These are phyloP conservation scores for Tricholauxania praeusta DNA, from an alignment of 2,888 invertebrate genomes.

Conservation along the genomic window DNA sequence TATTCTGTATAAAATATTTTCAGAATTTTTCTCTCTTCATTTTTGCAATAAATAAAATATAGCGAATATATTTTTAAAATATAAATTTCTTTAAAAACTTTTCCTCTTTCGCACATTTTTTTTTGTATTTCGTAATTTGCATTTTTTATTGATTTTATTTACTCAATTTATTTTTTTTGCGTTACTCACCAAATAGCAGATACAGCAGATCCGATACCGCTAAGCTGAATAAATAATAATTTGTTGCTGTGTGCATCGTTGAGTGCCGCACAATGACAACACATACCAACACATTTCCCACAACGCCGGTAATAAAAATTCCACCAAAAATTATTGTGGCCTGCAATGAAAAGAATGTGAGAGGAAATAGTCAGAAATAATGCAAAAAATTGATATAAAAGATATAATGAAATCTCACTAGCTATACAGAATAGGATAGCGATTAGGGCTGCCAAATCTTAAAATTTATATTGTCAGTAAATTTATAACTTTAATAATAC, in stretches of 20 bases:
- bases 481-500: too few relatives aligned
- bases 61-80: too few relatives aligned
- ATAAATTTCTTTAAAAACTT: background rate
- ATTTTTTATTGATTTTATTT: background rate
- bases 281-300: constrained; percentile 88
- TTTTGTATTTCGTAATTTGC: background rate
- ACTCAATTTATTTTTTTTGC: constrained; percentile 8
- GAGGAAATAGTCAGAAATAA: constrained; percentile 2
- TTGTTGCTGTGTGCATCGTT: constrained; percentile 90
- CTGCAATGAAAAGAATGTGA: constrained; percentile 55
- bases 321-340: constrained; percentile 78
- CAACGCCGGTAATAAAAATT: constrained; percentile 85
- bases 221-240: constrained; percentile 91
- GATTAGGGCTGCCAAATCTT: too few relatives aligned
- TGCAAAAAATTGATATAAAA: background rate
- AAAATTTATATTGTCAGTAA: too few relatives aligned
- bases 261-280: constrained; percentile 84
- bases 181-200: constrained; percentile 81
- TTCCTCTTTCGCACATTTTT: background rate
- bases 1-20: too few relatives aligned
- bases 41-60: too few relatives aligned
- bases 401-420: too few relatives aligned
- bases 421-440: too few relatives aligned
- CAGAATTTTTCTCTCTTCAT: too few relatives aligned
- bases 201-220: constrained; percentile 88